Percentiles rank a stretch among this genome's conserved stretches.
phyloP scores from a whole-genome alignment of 2,888 invertebrate genomes.

The Dexiosoma caninum region DNA sequence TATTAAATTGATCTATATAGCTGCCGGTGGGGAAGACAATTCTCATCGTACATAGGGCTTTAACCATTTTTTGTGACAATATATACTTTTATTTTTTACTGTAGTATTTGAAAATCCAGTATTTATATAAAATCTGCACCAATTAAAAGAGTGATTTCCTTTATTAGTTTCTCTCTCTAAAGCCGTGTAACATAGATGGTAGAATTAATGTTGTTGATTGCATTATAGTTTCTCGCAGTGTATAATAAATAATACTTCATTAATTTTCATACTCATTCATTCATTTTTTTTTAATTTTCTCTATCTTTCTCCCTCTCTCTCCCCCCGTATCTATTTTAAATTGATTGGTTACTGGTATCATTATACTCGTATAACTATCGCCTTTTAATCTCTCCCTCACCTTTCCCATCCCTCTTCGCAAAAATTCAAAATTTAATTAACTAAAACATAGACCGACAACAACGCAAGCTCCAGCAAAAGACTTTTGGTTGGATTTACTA shows the following conservation, averaged over 20 bases:
- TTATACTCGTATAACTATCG: conserved; percentile 31
- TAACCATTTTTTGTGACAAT: no score
- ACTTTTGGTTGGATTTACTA: conserved; percentile 62
- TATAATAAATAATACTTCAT: not conserved
- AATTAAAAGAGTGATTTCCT: no score
- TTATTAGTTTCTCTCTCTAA: no score
- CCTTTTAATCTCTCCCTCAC: conserved; percentile 23
- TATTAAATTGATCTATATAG: no score
- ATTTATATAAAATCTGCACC: no score
- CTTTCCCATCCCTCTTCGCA: not conserved
- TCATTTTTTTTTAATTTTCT: conserved; percentile 1
- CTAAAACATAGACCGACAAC: conserved; percentile 26
- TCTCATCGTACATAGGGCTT: no score
- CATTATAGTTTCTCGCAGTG: not conserved
- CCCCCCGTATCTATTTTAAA: not conserved
- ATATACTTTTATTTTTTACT: no score
- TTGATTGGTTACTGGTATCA: conserved; percentile 53
- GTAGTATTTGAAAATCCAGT: no score
- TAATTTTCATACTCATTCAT: not conserved
- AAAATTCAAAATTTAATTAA: conserved; percentile 14
- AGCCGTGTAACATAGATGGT: no score
- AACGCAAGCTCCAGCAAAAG: conserved; percentile 21
- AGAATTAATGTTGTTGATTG: no score
- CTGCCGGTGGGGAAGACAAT: no score
- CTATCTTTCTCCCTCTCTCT: no score